phyloP scores from a whole-genome alignment of 2,888 invertebrate species.

The Dendrolimus pini region DNA sequence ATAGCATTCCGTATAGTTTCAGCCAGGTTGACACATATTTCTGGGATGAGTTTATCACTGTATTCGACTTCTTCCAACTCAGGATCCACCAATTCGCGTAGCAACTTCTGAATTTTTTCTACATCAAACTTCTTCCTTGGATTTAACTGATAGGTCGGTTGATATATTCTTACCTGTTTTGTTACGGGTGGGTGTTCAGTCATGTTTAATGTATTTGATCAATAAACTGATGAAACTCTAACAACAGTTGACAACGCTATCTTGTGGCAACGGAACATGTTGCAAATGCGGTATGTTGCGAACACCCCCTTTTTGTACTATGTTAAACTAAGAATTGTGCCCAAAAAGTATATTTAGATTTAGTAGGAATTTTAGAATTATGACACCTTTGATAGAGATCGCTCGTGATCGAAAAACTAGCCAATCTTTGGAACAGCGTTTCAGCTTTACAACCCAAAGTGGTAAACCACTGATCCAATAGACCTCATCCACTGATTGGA shows the following conservation, averaged over 20 bases:
- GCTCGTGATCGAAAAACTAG: too few relatives aligned
- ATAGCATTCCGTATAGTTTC: conserved; percentile 77
- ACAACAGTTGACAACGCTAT: background rate
- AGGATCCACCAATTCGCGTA: conserved; percentile 75
- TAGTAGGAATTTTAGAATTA: too few relatives aligned
- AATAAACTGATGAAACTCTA: conserved; percentile 19
- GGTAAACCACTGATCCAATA: too few relatives aligned
- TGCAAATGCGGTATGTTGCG: too few relatives aligned
- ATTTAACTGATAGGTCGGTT: conserved; percentile 81
- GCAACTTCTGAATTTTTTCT: conserved; percentile 77
- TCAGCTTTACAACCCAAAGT: too few relatives aligned
- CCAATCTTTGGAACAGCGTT: too few relatives aligned
- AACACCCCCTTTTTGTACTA: too few relatives aligned
- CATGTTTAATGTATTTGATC: conserved; percentile 43
- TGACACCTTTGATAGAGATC: too few relatives aligned
- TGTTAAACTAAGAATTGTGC: too few relatives aligned
- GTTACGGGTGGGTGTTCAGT: conserved; percentile 31
- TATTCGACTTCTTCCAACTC: conserved; percentile 78
- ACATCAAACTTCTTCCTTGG: conserved; percentile 78
- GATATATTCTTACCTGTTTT: conserved; percentile 67
- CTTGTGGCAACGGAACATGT: too few relatives aligned
- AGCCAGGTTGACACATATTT: conserved; percentile 75
- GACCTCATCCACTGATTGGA: too few relatives aligned
- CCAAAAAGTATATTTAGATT: too few relatives aligned
- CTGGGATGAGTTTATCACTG: conserved; percentile 77